Conservation (phyloP, 2,113 vertebrate genomes). For the Archocentrus centrarchus region DNA sequence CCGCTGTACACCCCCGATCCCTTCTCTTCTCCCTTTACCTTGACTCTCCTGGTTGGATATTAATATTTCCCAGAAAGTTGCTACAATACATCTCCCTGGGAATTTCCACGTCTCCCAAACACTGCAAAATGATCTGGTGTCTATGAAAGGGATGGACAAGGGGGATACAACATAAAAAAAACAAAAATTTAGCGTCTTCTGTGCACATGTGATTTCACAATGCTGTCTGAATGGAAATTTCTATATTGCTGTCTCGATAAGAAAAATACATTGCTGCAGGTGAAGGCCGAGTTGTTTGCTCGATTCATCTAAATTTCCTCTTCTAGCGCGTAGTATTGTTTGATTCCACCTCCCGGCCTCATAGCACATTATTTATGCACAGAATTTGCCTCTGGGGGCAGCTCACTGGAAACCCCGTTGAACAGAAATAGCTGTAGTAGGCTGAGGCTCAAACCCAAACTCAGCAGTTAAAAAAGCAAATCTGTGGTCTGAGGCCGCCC, state of each 20-base stretch:
- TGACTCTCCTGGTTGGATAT: constrained; percentile 69
- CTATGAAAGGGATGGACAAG: constrained; percentile 66
- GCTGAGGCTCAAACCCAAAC: constrained; percentile 49
- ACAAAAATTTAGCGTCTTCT: constrained; percentile 44
- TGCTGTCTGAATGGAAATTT: constrained; percentile 50
- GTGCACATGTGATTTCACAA: constrained; percentile 43
- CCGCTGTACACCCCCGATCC: constrained; percentile 42
- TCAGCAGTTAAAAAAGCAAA: constrained; percentile 60
- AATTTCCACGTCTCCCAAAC: constrained; percentile 72
- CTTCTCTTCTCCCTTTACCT: constrained; percentile 57
- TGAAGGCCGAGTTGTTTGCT: constrained; percentile 54
- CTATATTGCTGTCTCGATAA: constrained; percentile 43
- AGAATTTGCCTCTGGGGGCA: constrained; percentile 45
- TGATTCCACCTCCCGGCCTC: constrained; percentile 39
- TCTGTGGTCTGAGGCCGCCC: constrained; percentile 51
- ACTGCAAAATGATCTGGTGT: constrained; percentile 74
- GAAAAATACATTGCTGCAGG: constrained; percentile 68
- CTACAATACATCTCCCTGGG: constrained; percentile 76
- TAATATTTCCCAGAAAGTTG: constrained; percentile 79
- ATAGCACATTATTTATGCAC: constrained; percentile 55
- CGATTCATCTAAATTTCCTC: constrained; percentile 54
- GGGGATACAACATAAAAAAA: constrained; percentile 61
- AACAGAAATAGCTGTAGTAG: constrained; percentile 51
- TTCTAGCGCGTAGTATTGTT: constrained; percentile 31
- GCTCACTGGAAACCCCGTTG: constrained; percentile 48